Conservation (phyloP, 2,797 vertebrate species). For the Nothura maculosa region DNA sequence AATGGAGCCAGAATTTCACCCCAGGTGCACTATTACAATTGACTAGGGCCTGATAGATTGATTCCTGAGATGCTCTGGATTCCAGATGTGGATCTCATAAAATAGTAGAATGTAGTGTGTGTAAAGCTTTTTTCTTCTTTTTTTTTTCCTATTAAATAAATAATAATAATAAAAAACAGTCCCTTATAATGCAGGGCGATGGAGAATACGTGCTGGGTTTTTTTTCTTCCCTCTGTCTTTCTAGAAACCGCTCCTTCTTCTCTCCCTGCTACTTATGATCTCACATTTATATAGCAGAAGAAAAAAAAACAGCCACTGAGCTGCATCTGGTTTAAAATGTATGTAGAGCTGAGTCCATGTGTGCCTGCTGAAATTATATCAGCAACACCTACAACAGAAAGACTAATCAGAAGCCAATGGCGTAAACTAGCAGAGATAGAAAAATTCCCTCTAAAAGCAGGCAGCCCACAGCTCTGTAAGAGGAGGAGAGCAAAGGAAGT, state of each 20-base stretch:
- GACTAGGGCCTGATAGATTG: conserved; percentile 73
- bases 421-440: conserved; percentile 16
- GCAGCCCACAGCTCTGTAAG: neutral
- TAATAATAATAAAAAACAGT: conserved; percentile 40
- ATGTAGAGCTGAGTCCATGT: neutral
- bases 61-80: conserved; percentile 76
- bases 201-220: neutral
- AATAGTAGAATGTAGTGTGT: conserved; percentile 13
- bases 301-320: neutral
- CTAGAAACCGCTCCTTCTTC: conserved; percentile 17
- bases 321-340: conserved; percentile 13
- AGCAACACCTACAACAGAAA: conserved; percentile 51
- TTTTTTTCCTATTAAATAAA: neutral
- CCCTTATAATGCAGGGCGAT: neutral
- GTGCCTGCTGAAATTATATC: conserved; percentile 61
- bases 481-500: neutral
- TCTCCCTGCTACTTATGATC: neutral
- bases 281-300: neutral
- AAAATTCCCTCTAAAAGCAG: neutral
- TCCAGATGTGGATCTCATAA: conserved; percentile 74
- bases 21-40: conserved; percentile 73
- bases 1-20: conserved; percentile 69
- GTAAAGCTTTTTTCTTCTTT: neutral
- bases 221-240: neutral
- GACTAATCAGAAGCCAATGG: conserved; percentile 51